Percentiles rank a stretch among this genome's conserved stretches.
These are phyloP conservation scores for Balaeniceps rex DNA, from an alignment of 2,113 vertebrate genomes.

Conservation along the genomic window DNA sequence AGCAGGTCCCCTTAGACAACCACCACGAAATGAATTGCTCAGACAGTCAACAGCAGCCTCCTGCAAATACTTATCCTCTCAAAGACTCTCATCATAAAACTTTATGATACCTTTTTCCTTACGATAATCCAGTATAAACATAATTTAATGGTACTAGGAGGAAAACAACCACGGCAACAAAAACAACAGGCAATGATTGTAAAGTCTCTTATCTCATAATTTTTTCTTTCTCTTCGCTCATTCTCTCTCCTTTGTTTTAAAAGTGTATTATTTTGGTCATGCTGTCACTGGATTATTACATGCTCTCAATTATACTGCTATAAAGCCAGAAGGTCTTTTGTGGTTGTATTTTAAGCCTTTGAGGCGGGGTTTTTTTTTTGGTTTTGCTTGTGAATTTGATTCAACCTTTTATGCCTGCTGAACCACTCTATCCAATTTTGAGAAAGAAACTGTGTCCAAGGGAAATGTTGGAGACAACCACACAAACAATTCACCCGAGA, in stretches of 20 bases:
- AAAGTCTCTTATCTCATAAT: not conserved
- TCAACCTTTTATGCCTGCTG: not conserved
- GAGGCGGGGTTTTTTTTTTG: not conserved
- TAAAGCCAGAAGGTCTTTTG: not conserved
- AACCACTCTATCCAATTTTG: not conserved
- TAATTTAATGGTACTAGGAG: not conserved
- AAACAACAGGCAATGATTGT: not conserved
- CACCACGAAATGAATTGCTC: not conserved
- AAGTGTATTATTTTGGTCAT: not conserved
- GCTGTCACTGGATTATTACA: not conserved
- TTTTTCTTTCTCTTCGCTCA: not conserved
- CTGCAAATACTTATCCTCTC: not conserved
- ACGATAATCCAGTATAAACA: not conserved
- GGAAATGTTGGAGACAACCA: not conserved
- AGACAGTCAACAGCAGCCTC: not conserved
- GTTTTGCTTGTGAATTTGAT: not conserved
- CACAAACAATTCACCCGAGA: not conserved
- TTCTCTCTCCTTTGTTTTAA: not conserved
- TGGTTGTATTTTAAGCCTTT: not conserved
- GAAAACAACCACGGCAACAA: not conserved
- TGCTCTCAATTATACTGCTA: not conserved
- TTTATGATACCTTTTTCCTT: not conserved
- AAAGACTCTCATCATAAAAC: not conserved
- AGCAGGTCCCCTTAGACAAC: not conserved
- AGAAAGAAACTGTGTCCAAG: not conserved